phyloP scores from a whole-genome alignment of 2,113 vertebrate species.

The Sturnira hondurensis region DNA sequence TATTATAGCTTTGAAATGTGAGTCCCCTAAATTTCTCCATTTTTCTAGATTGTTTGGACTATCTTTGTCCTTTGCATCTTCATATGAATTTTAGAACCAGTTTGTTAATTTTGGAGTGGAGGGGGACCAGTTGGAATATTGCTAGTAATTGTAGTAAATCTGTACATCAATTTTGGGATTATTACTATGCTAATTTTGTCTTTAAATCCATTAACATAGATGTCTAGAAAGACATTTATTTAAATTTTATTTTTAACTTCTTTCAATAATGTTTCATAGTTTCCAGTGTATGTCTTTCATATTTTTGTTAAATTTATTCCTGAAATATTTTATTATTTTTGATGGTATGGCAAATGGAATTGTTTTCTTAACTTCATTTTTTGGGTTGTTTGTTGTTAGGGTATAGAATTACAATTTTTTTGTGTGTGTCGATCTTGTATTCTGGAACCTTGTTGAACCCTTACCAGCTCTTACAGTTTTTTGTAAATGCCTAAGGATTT shows the following conservation, averaged over 20 bases:
- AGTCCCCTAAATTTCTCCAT: not conserved
- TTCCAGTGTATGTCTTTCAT: not conserved
- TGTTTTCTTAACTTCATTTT: not conserved
- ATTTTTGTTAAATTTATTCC: not conserved
- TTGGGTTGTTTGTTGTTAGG: not conserved
- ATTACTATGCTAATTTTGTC: not conserved
- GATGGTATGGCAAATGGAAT: not conserved
- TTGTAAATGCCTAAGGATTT: not conserved
- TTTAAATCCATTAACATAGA: not conserved
- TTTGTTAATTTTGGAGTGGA: not conserved
- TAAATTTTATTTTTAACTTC: not conserved
- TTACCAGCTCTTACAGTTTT: not conserved
- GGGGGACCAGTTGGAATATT: not conserved
- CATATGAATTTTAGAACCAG: not conserved
- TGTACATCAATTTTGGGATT: not conserved
- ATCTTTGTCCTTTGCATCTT: not conserved
- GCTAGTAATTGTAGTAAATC: not conserved
- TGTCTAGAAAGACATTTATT: conserved; percentile 2
- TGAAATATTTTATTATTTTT: not conserved
- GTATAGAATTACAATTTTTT: not conserved
- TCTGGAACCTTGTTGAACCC: not conserved
- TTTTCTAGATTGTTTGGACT: not conserved
- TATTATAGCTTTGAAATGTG: not conserved
- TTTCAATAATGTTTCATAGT: not conserved
- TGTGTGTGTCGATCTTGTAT: not conserved